Conservation (phyloP, 2,888 invertebrate species). For the Cephalotes varians region DNA sequence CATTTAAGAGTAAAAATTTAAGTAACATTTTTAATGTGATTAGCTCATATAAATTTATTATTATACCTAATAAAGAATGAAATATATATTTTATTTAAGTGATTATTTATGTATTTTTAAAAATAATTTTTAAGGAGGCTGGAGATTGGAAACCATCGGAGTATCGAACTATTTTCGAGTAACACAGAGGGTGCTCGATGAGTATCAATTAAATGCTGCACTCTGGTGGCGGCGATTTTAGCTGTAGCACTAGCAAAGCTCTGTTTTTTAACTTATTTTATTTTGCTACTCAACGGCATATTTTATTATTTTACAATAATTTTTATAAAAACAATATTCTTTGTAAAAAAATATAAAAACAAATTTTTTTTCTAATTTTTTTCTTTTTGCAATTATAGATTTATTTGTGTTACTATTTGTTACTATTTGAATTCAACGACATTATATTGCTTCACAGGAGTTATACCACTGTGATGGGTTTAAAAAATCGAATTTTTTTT, state of each 20-base stretch:
- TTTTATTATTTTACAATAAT: not conserved
- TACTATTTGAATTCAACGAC: not conserved
- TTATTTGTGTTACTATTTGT: not conserved
- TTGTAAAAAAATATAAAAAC: not conserved
- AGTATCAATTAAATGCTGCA: constrained; percentile 47
- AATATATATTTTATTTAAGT: not conserved
- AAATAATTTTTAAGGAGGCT: constrained; percentile 17
- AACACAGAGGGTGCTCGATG: constrained; percentile 40
- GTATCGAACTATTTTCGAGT: not conserved
- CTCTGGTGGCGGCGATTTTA: constrained; percentile 24
- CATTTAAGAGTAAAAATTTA: not conserved
- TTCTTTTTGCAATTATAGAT: not conserved
- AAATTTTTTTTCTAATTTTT: not conserved
- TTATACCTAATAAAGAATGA: not conserved
- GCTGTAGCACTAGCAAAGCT: not conserved
- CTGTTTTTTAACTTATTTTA: not conserved
- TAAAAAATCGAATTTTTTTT: too few species aligned
- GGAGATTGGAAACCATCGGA: not conserved
- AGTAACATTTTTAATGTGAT: not conserved
- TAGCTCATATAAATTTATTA: not conserved
- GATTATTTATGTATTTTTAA: not conserved
- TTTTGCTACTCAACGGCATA: not conserved
- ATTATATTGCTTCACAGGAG: constrained; percentile 3
- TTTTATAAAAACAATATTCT: not conserved
- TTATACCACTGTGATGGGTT: too few species aligned